Evolutionary conservation across 2,888 invertebrate genomes (phyloP).

Genomic region (Drosophila austrosaltans): DNA sequence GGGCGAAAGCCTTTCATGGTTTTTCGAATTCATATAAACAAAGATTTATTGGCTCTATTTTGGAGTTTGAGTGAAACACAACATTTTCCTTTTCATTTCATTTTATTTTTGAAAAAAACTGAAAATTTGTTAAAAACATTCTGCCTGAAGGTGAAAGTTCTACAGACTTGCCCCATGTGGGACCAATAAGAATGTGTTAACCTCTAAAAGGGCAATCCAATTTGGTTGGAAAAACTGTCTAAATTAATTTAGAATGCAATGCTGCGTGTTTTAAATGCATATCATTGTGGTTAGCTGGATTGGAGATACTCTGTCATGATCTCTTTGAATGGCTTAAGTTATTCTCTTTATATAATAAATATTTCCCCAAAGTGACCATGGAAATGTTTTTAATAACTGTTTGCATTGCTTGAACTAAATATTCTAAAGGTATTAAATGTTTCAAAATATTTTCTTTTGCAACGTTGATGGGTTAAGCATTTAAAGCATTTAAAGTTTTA

Average conservation of each 20-base stretch:
- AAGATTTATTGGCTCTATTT: conserved; percentile 70
- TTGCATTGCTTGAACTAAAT: no score
- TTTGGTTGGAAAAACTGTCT: background rate
- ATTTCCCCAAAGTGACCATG: no score
- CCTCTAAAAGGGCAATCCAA: background rate
- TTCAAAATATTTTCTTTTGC: no score
- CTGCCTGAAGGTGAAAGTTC: conserved; percentile 7
- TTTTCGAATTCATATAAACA: conserved; percentile 74
- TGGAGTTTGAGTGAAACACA: background rate
- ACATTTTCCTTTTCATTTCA: conserved; percentile 14
- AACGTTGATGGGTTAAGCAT: no score
- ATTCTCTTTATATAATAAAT: no score
- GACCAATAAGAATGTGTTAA: background rate
- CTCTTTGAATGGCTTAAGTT: no score
- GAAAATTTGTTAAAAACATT: conserved; percentile 3
- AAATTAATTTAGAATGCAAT: background rate
- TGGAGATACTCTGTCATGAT: no score
- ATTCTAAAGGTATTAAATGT: no score
- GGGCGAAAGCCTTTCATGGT: conserved; percentile 70
- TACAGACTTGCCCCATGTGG: background rate
- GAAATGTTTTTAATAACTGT: no score
- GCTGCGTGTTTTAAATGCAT: background rate
- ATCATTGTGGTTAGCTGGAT: no score
- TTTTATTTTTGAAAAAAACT: conserved; percentile 12
- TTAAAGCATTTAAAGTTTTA: no score